Evolutionary conservation across 2,113 vertebrate species (phyloP).

Genomic region (Oncorhynchus mykiss): DNA sequence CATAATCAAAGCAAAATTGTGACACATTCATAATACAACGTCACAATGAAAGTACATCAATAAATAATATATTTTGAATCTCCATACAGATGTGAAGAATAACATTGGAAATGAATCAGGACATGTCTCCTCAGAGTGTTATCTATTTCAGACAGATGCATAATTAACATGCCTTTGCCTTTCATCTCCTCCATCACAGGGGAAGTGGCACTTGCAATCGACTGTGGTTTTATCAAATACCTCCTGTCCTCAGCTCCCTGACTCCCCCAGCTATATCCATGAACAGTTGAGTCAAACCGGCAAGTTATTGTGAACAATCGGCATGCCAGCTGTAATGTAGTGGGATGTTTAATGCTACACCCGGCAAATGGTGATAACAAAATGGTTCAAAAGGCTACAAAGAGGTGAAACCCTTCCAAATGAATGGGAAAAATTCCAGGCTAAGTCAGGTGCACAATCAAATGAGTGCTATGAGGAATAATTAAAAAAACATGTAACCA

Average conservation of each 20-base stretch:
- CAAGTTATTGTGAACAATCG: not conserved
- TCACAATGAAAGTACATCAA: constrained; percentile 48
- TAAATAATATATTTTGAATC: constrained; percentile 52
- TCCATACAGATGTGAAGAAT: constrained; percentile 42
- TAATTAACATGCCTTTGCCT: constrained; percentile 51
- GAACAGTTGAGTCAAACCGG: not conserved
- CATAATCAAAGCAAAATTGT: not conserved
- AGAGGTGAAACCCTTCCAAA: not conserved
- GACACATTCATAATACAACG: constrained; percentile 14
- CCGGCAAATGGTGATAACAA: too few species aligned
- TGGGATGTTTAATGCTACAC: too few species aligned
- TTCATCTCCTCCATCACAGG: constrained; percentile 51
- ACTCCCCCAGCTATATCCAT: not conserved
- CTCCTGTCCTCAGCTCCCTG: constrained; percentile 1
- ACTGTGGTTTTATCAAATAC: constrained; percentile 32
- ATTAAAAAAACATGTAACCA: not conserved
- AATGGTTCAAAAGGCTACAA: not conserved
- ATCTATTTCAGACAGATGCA: constrained; percentile 48
- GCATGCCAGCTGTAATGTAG: too few species aligned
- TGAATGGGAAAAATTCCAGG: not conserved
- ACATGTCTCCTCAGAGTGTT: constrained; percentile 54
- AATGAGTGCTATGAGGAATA: not conserved
- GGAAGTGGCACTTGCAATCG: constrained; percentile 40
- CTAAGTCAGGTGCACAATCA: not conserved
- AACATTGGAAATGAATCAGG: constrained; percentile 51